A percentile compares a stretch with the other conserved stretches of the same genome.
phyloP scores from a whole-genome alignment of 2,888 invertebrate species.

The Hemaris fuciformis region DNA sequence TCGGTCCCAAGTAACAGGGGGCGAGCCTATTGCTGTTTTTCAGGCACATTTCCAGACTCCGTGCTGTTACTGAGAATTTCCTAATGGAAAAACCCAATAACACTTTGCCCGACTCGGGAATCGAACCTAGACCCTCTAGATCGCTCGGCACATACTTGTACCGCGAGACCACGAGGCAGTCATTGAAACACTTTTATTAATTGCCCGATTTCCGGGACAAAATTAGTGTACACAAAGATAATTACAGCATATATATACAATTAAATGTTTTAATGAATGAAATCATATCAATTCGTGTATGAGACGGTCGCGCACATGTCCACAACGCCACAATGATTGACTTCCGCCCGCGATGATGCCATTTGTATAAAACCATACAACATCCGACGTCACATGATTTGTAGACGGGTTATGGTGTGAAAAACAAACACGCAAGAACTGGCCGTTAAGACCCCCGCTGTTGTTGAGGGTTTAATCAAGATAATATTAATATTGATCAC shows the following conservation, averaged over 20 bases:
- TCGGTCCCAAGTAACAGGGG: no score
- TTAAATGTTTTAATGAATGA: constrained; percentile 54
- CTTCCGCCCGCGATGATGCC: constrained; percentile 37
- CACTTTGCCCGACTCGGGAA: no score
- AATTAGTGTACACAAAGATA: constrained; percentile 23
- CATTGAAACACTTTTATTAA: no score
- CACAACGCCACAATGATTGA: constrained; percentile 34
- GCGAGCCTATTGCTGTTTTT: no score
- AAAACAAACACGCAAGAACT: not conserved
- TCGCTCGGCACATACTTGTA: no score
- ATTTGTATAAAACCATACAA: constrained; percentile 22
- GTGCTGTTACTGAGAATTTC: no score
- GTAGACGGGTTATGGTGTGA: constrained; percentile 12
- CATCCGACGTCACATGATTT: constrained; percentile 25
- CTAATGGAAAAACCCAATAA: no score
- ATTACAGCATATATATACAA: constrained; percentile 12
- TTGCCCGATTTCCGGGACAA: not conserved
- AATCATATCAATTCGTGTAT: constrained; percentile 64
- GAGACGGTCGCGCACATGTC: constrained; percentile 56
- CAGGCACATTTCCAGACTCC: no score
- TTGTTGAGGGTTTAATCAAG: not conserved
- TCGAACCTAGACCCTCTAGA: no score
- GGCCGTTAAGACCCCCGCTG: not conserved
- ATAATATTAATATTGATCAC: no score
- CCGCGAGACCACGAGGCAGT: no score